These are phyloP conservation scores for Trigoniulus corallinus DNA, from an alignment of 1,140 invertebrate species.

Conservation along the genomic window DNA sequence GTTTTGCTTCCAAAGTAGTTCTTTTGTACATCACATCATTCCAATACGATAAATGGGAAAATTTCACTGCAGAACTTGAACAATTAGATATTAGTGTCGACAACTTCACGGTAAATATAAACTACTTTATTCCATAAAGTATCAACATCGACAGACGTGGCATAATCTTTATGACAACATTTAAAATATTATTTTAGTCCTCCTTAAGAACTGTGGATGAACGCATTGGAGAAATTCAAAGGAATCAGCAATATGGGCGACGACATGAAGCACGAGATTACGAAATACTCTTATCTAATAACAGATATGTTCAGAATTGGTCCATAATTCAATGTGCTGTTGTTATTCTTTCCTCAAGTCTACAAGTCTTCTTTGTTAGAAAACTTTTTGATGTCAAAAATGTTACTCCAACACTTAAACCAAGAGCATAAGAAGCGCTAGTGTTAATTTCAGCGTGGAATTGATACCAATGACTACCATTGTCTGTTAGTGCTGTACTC, in stretches of 20 bases:
- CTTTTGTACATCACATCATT: constrained; percentile 88
- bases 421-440: constrained; percentile 25
- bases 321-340: constrained; percentile 70
- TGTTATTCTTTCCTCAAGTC: constrained; percentile 49
- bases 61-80: constrained; percentile 74
- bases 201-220: constrained; percentile 53
- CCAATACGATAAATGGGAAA: constrained; percentile 84
- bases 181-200: neutral
- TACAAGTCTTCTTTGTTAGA: constrained; percentile 75
- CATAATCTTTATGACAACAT: neutral
- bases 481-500: too few species aligned
- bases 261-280: constrained; percentile 60
- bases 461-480: neutral
- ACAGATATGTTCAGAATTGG: constrained; percentile 69
- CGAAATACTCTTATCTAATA: constrained; percentile 64
- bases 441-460: neutral
- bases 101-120: constrained; percentile 61
- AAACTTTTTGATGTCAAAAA: constrained; percentile 67
- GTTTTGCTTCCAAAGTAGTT: constrained; percentile 78
- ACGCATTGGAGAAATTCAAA: constrained; percentile 69
- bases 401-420: constrained; percentile 25
- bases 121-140: neutral
- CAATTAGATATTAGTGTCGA: constrained; percentile 68
- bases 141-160: neutral
- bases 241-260: constrained; percentile 58